Base-by-base conservation (phyloP, 2,797 vertebrate genomes). In the Arctocebus calabarensis region DNA sequence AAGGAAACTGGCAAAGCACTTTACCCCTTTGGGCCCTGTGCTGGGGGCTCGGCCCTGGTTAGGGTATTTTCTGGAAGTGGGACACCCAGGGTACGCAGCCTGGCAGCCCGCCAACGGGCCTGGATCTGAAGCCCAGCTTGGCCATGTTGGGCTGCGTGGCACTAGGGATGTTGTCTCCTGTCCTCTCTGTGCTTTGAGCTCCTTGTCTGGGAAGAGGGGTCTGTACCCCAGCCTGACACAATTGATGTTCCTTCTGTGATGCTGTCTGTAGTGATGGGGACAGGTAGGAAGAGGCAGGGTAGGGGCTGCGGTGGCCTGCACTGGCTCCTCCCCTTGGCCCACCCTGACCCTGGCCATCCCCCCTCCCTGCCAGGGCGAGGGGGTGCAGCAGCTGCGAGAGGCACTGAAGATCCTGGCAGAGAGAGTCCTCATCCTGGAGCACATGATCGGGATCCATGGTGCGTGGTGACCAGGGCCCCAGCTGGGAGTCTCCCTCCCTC, bases 391-490 rank as follows among this genome's bases (percentile, higher is more conserved):
- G 96, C 99, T 99, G 96, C 98, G 99, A 92, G 99, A 99, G 97
- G 99, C 99, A 34, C 98, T 99, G 97, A 99, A 99, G 98, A 99
- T 99, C 98, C 98, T 99, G 98, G 99, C 99, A 0, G 99, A 99
- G 98, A 98, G 99, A 77, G 99, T 99, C 75, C 98, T 99, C 96
- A 99, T 99, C 98, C 98, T 99, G 98, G 99, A 99, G 97, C 99
- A 99, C 98, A 99, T 99, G 99, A 99, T 99, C 10, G 99, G 99
- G 84, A 97, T 99, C 98, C 99, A 99, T 0, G 99, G 99, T 99
- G 98, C 98, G 82, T 0, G 97, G 40, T 0, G 8, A 3, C 52
- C 2, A 2, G 23, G 3, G 75, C 57, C 52, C 0, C 5, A 37
- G 22, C 32, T 37, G 25, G 71, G 48, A 7, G 43, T 22, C 45